These are phyloP conservation scores for Coluber constrictor DNA, from an alignment of 2,797 vertebrate species.

Conservation along the genomic window DNA sequence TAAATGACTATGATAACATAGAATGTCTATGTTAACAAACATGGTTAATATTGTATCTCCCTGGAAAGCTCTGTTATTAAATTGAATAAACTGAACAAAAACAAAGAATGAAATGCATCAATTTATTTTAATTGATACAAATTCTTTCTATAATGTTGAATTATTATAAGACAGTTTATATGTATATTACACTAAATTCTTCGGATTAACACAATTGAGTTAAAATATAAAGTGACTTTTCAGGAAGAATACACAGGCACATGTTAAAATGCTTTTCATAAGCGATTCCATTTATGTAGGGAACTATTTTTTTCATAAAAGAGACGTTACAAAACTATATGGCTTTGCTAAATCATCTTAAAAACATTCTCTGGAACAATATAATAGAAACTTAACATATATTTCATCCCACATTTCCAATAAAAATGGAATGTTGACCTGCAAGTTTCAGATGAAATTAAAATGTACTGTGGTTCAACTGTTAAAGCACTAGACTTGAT, in stretches of 20 bases:
- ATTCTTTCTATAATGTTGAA: constrained; percentile 21
- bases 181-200: neutral
- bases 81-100: neutral
- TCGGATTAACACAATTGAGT: neutral
- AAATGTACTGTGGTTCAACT: neutral
- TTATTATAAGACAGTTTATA: neutral
- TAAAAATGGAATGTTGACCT: neutral
- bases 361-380: constrained; percentile 14
- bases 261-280: neutral
- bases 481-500: neutral
- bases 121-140: constrained; percentile 46
- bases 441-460: neutral
- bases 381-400: neutral
- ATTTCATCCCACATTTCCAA: neutral
- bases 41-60: neutral
- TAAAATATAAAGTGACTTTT: neutral
- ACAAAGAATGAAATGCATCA: constrained; percentile 42
- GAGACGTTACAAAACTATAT: neutral
- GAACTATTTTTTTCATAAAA: neutral
- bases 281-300: neutral
- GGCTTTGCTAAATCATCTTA: neutral
- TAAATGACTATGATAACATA: neutral
- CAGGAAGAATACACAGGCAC: neutral
- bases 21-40: neutral
- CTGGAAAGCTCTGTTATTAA: constrained; percentile 15